Conservation (phyloP, 2,888 invertebrate species). For the Epinotia nisella region DNA sequence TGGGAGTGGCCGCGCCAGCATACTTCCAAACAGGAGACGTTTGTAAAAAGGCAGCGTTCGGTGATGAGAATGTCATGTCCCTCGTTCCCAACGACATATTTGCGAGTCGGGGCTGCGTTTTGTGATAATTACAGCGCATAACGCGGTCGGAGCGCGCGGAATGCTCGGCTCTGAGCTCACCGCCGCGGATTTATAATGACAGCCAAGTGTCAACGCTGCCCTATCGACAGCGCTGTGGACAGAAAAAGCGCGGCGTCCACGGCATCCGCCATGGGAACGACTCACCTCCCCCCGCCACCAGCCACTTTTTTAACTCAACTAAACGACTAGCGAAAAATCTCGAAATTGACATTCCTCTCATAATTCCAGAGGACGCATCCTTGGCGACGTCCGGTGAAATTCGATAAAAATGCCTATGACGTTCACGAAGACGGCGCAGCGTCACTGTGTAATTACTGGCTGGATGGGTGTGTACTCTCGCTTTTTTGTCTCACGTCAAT, state of each 20-base stretch:
- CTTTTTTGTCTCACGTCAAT: constrained; percentile 83
- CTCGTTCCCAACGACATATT: constrained; percentile 83
- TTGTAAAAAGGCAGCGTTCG: constrained; percentile 76
- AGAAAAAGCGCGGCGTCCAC: constrained; percentile 72
- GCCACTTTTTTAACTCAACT: constrained; percentile 72
- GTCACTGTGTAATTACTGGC: constrained; percentile 73
- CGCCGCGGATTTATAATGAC: constrained; percentile 82
- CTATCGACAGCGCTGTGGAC: constrained; percentile 67
- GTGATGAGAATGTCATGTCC: constrained; percentile 85
- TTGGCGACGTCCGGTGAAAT: constrained; percentile 70
- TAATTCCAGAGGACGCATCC: constrained; percentile 80
- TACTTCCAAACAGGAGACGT: constrained; percentile 65
- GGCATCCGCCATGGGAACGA: constrained; percentile 75
- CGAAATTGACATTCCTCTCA: constrained; percentile 82
- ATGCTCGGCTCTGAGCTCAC: constrained; percentile 80
- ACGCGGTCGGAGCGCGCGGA: constrained; percentile 77
- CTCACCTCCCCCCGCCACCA: constrained; percentile 54
- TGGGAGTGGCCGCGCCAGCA: constrained; percentile 72
- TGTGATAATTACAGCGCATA: constrained; percentile 83
- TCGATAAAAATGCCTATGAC: constrained; percentile 75
- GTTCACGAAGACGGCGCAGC: constrained; percentile 62
- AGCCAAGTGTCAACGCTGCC: constrained; percentile 75
- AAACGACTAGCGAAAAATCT: constrained; percentile 81
- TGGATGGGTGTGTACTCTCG: constrained; percentile 77
- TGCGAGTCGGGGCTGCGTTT: constrained; percentile 81